Percentiles rank a stretch among this genome's conserved stretches.
Conservation (phyloP, 2,797 vertebrate species). For the Melanotaenia trifasciata region DNA sequence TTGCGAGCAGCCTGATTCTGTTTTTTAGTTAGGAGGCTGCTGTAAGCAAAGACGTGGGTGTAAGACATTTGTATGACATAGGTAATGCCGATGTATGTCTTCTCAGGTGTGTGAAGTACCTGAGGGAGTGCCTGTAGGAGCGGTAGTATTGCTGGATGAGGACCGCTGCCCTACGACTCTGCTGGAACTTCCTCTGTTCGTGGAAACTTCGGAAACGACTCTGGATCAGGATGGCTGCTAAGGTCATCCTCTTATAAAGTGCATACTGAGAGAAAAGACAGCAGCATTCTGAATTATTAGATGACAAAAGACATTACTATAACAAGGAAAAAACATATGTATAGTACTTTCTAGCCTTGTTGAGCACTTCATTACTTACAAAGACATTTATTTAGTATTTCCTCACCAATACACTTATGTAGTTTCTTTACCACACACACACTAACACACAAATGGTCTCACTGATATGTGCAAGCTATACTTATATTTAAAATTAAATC, state of each 20-base stretch:
- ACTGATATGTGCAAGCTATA: neutral
- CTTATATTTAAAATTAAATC: too few species aligned
- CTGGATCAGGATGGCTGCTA: slow-evolving; percentile 99
- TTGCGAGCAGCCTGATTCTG: slow-evolving; percentile 99
- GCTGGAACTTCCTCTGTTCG: slow-evolving; percentile 98
- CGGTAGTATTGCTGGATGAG: slow-evolving; percentile 99
- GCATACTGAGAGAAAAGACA: slow-evolving; percentile 89
- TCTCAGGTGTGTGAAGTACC: slow-evolving; percentile 59
- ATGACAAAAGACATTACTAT: neutral
- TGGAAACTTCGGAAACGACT: slow-evolving; percentile 99
- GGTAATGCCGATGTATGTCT: slow-evolving; percentile 3
- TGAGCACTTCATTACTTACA: neutral
- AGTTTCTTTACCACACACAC: neutral
- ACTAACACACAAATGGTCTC: neutral
- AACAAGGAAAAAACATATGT: neutral
- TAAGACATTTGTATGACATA: slow-evolving; percentile 14
- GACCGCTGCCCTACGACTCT: slow-evolving; percentile 96
- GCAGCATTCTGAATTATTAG: neutral
- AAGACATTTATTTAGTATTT: neutral
- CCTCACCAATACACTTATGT: neutral
- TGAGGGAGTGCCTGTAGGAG: slow-evolving; percentile 95
- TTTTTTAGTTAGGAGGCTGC: slow-evolving; percentile 98
- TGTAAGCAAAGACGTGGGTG: slow-evolving; percentile 75
- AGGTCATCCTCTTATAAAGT: slow-evolving; percentile 99
- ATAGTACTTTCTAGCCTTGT: neutral